A percentile compares a stretch with the other conserved stretches of the same genome.
Conservation (phyloP, 53 echinoderm and acorn worm species). For the Antedon mediterranea region DNA sequence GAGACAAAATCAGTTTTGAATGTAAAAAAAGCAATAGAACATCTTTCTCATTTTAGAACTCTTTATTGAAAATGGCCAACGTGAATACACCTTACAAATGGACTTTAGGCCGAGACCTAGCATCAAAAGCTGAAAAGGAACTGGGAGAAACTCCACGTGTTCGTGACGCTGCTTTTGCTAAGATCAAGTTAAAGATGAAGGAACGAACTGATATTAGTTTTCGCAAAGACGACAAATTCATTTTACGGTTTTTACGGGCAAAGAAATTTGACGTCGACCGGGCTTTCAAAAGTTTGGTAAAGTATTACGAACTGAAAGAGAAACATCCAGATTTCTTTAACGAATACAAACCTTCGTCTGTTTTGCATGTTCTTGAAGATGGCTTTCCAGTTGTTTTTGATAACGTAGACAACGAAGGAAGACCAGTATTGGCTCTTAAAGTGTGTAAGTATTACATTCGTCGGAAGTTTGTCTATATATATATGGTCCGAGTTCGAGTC, state of each 20-base stretch:
- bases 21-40: no score
- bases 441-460: constrained; percentile 38
- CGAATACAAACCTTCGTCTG: constrained; percentile 49
- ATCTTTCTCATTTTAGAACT: no score
- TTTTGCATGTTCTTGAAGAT: constrained; percentile 70
- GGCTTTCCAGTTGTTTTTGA: constrained; percentile 65
- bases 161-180: constrained; percentile 40
- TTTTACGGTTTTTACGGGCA: constrained; percentile 76
- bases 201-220: constrained; percentile 60
- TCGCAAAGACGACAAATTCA: constrained; percentile 52
- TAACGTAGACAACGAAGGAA: constrained; percentile 48
- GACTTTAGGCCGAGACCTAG: constrained; percentile 36
- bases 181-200: constrained; percentile 43
- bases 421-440: constrained; percentile 61
- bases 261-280: constrained; percentile 89
- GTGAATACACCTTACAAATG: constrained; percentile 36
- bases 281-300: constrained; percentile 63
- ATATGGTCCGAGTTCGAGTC: no score
- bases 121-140: constrained; percentile 57
- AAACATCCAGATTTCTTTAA: constrained; percentile 75
- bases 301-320: constrained; percentile 82
- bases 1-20: no score
- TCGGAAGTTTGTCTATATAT: no score
- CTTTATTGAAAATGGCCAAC: constrained; percentile 3
- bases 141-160: constrained; percentile 55